phyloP scores from a whole-genome alignment of 1,140 invertebrate genomes.

The Drosophila saltans region DNA sequence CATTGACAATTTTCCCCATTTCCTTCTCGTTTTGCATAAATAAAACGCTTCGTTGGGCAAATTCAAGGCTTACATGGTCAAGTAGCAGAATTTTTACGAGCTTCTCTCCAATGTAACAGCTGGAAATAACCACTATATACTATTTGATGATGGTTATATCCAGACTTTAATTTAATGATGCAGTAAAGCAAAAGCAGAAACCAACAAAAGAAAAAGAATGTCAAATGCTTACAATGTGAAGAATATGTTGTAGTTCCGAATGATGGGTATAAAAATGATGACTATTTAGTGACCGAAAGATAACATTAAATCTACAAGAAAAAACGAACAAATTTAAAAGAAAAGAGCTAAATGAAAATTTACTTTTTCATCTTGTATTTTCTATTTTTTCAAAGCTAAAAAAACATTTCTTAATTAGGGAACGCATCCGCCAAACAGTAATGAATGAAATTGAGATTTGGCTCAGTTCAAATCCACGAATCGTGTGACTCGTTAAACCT shows the following conservation, averaged over 20 bases:
- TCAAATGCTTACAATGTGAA: constrained; percentile 3
- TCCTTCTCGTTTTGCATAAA: constrained; percentile 4
- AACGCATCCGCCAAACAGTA: too few species aligned
- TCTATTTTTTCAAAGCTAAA: too few species aligned
- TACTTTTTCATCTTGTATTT: too few species aligned
- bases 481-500: too few species aligned
- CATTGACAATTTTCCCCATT: background rate
- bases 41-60: constrained; percentile 10
- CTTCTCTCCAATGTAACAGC: constrained; percentile 13
- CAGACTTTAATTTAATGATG: constrained; percentile 15
- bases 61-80: constrained; percentile 17
- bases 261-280: constrained; percentile 5
- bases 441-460: too few species aligned
- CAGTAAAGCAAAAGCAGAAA: constrained; percentile 5
- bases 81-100: constrained; percentile 15
- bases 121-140: constrained; percentile 23
- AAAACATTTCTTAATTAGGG: too few species aligned
- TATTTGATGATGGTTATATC: constrained; percentile 19
- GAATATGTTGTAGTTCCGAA: background rate
- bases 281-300: background rate
- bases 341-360: background rate
- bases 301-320: background rate
- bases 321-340: background rate
- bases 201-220: background rate
- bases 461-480: too few species aligned